Base-by-base conservation (phyloP, 2,888 invertebrate species). In the Polymixis flavicincta region DNA sequence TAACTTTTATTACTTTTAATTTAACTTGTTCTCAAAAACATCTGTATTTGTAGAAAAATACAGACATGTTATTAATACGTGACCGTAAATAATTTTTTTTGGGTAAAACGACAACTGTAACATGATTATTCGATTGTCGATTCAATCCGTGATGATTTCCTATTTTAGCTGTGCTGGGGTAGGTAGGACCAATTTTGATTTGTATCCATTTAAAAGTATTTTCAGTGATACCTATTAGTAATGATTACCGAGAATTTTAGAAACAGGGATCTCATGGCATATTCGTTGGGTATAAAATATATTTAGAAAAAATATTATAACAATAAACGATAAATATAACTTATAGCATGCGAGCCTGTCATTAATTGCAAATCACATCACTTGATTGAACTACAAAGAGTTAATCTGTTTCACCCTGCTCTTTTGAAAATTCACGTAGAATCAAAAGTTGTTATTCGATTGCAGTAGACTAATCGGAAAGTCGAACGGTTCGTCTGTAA, bases 11-110 rank as follows among this genome's bases (percentile, higher is more conserved):
- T 32, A n/a, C 17, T 48, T 17, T 11, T 48, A 11, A 32, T 60
- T 32, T 48, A 9, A 48, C 7, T 69, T 48, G 45, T 69, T 22
- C 22, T 6, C 6, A 19, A 60, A 57, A 60, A 60, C 28, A 48
- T 17, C 68, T 68, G 32, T 68, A 45, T 68, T 68, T 68, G 68
- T 45, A 59, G 28, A 32, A n/a, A 32, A 60, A 69, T 17, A 48
- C 28, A 50, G 64, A 50, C 28, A 70, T 9, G 19, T 70, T 64
- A 22, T 52, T 25, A 13, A 37, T 28, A 11, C 1, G 9, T 17
- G 17, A 25, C 25, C 11, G 32, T 57, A 5, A 48, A n/a, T 25
- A 28, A 25, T 19, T 17, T n/a, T 17, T n/a, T 4, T 25, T 8
- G 28, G 32, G 14, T 60, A 48, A 57, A 32, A 25, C 9, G 7